Conservation (phyloP, 2,113 vertebrate species). For the Mohoua ochrocephala region DNA sequence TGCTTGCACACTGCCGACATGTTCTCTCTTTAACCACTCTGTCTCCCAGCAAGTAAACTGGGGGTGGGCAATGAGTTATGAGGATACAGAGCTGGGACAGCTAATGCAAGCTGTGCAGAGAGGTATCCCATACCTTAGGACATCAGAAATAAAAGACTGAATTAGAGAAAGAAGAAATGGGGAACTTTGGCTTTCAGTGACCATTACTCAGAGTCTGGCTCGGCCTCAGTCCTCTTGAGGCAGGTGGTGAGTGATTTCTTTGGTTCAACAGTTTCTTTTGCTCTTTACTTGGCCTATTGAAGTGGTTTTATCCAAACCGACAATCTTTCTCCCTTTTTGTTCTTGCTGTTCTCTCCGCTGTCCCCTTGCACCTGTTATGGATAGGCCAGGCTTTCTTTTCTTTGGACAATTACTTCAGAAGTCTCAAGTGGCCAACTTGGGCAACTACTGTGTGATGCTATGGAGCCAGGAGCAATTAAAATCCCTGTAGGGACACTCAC, state of each 20-base stretch:
- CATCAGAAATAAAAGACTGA: not conserved
- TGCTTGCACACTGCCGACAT: not conserved
- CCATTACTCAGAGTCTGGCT: not conserved
- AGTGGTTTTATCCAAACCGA: not conserved
- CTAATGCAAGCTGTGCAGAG: not conserved
- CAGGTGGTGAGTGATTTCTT: not conserved
- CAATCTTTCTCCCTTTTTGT: not conserved
- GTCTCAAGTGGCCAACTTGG: not conserved
- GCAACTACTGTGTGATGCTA: not conserved
- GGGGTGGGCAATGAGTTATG: not conserved
- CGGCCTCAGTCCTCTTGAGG: not conserved
- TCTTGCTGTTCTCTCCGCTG: not conserved
- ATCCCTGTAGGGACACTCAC: not conserved
- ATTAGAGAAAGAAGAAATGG: not conserved
- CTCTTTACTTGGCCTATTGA: not conserved
- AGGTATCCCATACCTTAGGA: not conserved
- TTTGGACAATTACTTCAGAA: not conserved
- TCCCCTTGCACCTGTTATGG: not conserved
- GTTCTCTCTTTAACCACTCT: not conserved
- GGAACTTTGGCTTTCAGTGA: not conserved
- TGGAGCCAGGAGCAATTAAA: not conserved
- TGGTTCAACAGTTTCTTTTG: rapidly evolving
- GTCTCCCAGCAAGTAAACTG: not conserved
- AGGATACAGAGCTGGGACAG: not conserved
- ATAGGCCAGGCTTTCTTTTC: not conserved